Conservation (phyloP, 1,140 invertebrate genomes). For the Acyrthosiphon pisum region DNA sequence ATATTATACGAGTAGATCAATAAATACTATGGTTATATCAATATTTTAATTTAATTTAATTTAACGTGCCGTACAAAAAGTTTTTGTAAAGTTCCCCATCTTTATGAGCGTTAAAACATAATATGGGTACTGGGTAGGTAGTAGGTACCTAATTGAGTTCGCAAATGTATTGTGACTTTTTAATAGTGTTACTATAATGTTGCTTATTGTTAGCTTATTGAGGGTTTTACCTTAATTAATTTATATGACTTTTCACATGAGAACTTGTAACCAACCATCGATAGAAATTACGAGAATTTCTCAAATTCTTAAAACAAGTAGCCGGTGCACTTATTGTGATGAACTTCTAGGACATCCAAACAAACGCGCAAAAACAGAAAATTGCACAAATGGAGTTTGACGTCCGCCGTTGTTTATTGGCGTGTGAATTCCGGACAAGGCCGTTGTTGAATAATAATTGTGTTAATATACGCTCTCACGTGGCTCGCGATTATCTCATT, state of each 20-base stretch:
- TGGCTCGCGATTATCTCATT: conserved; percentile 15
- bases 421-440: conserved; percentile 45
- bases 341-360: not conserved
- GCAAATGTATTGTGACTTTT: not conserved
- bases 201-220: not conserved
- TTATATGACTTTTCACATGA: not conserved
- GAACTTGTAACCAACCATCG: not conserved
- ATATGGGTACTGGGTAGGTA: no score
- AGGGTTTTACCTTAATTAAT: not conserved
- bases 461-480: conserved; percentile 3
- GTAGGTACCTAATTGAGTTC: not conserved
- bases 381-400: not conserved
- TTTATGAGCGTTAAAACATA: not conserved
- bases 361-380: not conserved
- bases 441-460: conserved; percentile 9
- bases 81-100: not conserved
- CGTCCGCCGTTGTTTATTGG: conserved; percentile 30
- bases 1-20: not conserved
- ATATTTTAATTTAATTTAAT: not conserved
- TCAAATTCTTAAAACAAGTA: not conserved
- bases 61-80: no score
- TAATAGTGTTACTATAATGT: not conserved
- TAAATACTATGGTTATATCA: not conserved
- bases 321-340: not conserved
- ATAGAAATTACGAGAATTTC: not conserved